Evolutionary conservation across 2,888 invertebrate species (phyloP).

Genomic region (Heliconius ismenius): DNA sequence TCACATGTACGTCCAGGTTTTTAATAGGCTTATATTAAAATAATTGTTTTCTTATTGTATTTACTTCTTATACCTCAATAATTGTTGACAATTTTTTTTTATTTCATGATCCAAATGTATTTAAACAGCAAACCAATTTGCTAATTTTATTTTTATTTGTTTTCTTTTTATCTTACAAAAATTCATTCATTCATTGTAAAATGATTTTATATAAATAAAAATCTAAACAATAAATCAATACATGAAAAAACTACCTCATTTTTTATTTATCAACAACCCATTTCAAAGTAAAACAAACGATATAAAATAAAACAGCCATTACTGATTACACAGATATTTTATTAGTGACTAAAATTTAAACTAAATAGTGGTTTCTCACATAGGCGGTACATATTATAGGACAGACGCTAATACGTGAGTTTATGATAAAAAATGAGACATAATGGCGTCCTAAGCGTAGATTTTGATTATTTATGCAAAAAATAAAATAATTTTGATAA

Average conservation of each 20-base stretch:
- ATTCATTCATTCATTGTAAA: too few relatives aligned
- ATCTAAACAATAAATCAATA: too few relatives aligned
- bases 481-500: not conserved
- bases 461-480: not conserved
- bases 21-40: too few relatives aligned
- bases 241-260: too few relatives aligned
- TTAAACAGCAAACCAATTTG: too few relatives aligned
- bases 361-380: conserved; percentile 31
- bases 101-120: too few relatives aligned
- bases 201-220: too few relatives aligned
- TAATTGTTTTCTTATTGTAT: too few relatives aligned
- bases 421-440: not conserved
- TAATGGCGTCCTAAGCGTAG: conserved; percentile 1
- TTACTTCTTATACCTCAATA: too few relatives aligned
- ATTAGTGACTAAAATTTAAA: conserved; percentile 35
- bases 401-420: conserved; percentile 15
- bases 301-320: conserved; percentile 36
- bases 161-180: too few relatives aligned
- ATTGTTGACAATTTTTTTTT: too few relatives aligned
- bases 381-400: conserved; percentile 21
- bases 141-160: too few relatives aligned
- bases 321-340: conserved; percentile 31
- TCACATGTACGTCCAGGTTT: not conserved
- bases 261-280: not conserved
- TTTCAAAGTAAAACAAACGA: not conserved